These are phyloP conservation scores for Bucco capensis DNA, from an alignment of 2,113 vertebrate genomes.

Conservation along the genomic window DNA sequence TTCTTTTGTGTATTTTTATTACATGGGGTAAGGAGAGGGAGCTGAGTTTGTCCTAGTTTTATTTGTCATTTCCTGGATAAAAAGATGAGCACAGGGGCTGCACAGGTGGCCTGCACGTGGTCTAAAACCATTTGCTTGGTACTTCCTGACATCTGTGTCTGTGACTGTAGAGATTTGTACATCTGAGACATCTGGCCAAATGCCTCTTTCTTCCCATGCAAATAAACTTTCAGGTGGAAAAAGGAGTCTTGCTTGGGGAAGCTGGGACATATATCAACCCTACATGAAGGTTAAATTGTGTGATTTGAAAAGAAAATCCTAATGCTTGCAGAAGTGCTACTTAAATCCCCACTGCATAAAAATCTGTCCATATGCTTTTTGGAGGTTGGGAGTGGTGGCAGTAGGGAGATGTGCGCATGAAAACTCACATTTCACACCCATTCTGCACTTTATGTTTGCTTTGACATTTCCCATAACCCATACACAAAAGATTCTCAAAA, in stretches of 20 bases:
- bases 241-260: not conserved
- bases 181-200: not conserved
- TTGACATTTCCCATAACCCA: not conserved
- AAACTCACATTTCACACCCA: not conserved
- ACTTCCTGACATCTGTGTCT: rapidly evolving
- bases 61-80: not conserved
- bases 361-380: not conserved
- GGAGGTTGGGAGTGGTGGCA: not conserved
- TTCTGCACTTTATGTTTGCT: not conserved
- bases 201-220: not conserved
- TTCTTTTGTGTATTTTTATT: not conserved
- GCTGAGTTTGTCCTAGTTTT: not conserved
- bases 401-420: rapidly evolving
- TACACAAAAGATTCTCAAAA: not conserved
- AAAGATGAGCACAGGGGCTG: not conserved
- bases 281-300: not conserved
- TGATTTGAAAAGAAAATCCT: not conserved
- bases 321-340: not conserved
- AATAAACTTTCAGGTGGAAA: not conserved
- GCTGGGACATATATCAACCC: not conserved
- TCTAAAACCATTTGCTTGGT: not conserved
- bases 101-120: not conserved
- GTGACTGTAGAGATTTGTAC: not conserved
- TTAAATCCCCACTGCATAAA: not conserved
- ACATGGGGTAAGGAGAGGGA: not conserved